Conservation (phyloP, 2,888 invertebrate genomes). For the Acrobasis repandana region DNA sequence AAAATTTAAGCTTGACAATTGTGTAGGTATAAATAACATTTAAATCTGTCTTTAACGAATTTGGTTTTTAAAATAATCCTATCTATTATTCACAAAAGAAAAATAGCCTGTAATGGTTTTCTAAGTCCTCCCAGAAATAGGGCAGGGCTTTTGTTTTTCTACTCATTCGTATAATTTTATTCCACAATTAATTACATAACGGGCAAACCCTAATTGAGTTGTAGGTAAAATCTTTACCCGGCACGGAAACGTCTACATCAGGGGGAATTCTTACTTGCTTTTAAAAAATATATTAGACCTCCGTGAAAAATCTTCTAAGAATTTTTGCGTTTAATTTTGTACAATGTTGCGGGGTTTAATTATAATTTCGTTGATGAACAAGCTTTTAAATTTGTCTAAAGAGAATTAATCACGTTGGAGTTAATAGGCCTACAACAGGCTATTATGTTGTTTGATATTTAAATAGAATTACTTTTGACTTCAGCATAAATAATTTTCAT, state of each 20-base stretch:
- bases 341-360: slow-evolving; percentile 13
- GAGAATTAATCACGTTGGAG: slow-evolving; percentile 2
- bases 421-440: background rate
- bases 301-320: slow-evolving; percentile 2
- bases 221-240: slow-evolving; percentile 12
- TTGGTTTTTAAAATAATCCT: too few relatives aligned
- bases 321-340: slow-evolving; percentile 3
- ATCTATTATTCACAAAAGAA: too few relatives aligned
- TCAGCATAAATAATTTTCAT: background rate
- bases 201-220: slow-evolving; percentile 21
- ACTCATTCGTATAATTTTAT: slow-evolving; percentile 20
- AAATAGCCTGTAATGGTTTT: background rate
- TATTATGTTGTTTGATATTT: slow-evolving; percentile 1
- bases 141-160: slow-evolving; percentile 35
- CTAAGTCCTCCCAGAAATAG: background rate
- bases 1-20: too few relatives aligned
- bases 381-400: slow-evolving; percentile 4
- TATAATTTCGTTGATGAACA: slow-evolving; percentile 13
- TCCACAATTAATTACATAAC: slow-evolving; percentile 22
- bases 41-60: too few relatives aligned
- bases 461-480: background rate
- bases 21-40: too few relatives aligned
- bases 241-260: slow-evolving; percentile 7
- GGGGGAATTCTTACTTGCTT: slow-evolving; percentile 4
- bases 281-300: slow-evolving; percentile 14